Evolutionary conservation across 2,888 invertebrate species (phyloP).

Genomic region (Adineta ricciae): DNA sequence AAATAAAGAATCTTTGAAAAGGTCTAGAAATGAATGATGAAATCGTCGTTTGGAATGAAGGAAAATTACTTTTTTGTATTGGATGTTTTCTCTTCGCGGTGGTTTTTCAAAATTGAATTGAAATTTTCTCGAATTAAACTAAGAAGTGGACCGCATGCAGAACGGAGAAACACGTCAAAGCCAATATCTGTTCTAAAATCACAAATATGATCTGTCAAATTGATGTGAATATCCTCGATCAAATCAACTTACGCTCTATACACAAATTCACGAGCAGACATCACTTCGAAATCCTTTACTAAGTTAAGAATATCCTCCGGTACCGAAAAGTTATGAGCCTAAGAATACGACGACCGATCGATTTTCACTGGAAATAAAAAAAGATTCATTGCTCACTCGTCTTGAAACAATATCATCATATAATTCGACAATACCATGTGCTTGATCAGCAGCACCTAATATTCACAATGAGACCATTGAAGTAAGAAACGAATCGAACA

Average conservation of each 20-base stretch:
- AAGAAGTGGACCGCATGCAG: not conserved
- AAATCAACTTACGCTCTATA: not conserved
- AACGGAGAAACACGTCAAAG: not conserved
- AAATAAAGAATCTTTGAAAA: not conserved
- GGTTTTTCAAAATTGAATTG: not conserved
- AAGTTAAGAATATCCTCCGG: not conserved
- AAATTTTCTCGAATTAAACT: not conserved
- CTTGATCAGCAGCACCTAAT: not conserved
- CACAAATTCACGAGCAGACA: not conserved
- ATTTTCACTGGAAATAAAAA: not conserved
- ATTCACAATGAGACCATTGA: not conserved
- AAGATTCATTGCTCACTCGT: not conserved
- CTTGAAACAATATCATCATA: not conserved
- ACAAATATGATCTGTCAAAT: not conserved
- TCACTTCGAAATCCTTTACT: not conserved
- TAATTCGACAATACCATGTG: conserved; percentile 1
- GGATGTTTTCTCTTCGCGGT: not conserved
- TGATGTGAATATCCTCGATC: no score
- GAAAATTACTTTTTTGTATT: not conserved
- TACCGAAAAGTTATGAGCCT: conserved; percentile 7
- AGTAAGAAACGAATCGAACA: not conserved
- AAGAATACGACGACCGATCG: not conserved
- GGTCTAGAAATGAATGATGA: not conserved
- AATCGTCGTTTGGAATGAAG: not conserved
- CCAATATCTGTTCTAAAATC: not conserved